These are phyloP conservation scores for Pteropus alecto DNA, from an alignment of 2,113 vertebrate species.

Conservation along the genomic window DNA sequence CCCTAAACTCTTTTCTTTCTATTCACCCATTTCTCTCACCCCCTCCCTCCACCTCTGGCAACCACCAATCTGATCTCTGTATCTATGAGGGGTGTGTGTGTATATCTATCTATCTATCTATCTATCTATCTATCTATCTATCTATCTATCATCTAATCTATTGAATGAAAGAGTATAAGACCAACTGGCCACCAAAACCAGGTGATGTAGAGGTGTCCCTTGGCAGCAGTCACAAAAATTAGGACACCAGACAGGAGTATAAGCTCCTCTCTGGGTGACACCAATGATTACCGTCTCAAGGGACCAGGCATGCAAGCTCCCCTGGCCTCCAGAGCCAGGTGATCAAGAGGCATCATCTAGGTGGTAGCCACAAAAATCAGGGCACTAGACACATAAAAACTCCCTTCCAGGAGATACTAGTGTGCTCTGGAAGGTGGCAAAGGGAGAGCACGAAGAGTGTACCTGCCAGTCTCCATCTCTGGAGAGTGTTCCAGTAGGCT, in stretches of 20 bases:
- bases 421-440: not conserved
- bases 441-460: too few relatives aligned
- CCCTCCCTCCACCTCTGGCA: not conserved
- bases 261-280: not conserved
- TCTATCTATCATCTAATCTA: not conserved
- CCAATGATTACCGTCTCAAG: not conserved
- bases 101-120: too few relatives aligned
- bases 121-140: too few relatives aligned
- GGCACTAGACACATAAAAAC: not conserved
- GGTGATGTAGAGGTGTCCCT: not conserved
- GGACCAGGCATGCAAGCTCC: not conserved
- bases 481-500: not conserved
- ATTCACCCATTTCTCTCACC: not conserved
- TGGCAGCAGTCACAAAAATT: not conserved
- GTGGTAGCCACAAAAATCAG: not conserved
- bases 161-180: not conserved
- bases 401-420: not conserved
- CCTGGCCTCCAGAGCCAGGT: not conserved
- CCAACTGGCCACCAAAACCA: not conserved
- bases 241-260: not conserved
- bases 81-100: not conserved
- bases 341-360: not conserved
- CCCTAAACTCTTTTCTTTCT: not conserved
- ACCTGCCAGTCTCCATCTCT: not conserved
- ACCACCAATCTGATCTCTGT: not conserved